These are phyloP conservation scores for Myocastor coypus DNA, from an alignment of 2,113 vertebrate species.

Conservation along the genomic window DNA sequence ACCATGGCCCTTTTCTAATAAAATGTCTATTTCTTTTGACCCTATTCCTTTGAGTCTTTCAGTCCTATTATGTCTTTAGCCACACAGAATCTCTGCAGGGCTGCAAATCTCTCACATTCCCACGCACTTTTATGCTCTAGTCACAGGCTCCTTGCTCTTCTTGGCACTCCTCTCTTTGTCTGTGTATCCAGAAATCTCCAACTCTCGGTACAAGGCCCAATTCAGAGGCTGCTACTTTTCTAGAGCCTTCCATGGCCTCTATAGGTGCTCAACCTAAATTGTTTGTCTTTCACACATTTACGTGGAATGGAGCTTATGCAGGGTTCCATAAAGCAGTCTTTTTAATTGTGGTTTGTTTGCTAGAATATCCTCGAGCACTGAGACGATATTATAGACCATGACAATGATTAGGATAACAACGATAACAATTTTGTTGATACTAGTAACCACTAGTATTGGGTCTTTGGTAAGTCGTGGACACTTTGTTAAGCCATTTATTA, in stretches of 20 bases:
- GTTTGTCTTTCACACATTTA: background rate
- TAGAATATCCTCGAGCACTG: background rate
- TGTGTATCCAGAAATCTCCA: slow-evolving; percentile 7
- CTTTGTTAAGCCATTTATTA: slow-evolving; percentile 8
- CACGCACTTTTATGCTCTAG: background rate
- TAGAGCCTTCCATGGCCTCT: background rate
- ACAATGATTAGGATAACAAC: background rate
- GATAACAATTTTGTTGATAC: slow-evolving; percentile 26
- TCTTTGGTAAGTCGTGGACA: background rate
- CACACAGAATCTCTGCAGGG: background rate
- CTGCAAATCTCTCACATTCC: background rate
- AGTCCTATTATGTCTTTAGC: background rate
- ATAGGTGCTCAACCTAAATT: rapidly evolving
- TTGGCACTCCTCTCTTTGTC: background rate
- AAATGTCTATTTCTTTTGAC: background rate
- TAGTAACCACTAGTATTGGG: background rate
- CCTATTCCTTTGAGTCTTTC: background rate
- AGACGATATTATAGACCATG: background rate
- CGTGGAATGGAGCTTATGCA: background rate
- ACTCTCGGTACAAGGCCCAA: background rate
- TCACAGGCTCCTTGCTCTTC: background rate
- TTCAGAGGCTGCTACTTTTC: background rate
- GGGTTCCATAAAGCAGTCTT: background rate
- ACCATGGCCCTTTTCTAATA: background rate
- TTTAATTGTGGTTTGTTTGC: background rate